Conservation (phyloP, 2,888 invertebrate genomes). For the Automeris io region DNA sequence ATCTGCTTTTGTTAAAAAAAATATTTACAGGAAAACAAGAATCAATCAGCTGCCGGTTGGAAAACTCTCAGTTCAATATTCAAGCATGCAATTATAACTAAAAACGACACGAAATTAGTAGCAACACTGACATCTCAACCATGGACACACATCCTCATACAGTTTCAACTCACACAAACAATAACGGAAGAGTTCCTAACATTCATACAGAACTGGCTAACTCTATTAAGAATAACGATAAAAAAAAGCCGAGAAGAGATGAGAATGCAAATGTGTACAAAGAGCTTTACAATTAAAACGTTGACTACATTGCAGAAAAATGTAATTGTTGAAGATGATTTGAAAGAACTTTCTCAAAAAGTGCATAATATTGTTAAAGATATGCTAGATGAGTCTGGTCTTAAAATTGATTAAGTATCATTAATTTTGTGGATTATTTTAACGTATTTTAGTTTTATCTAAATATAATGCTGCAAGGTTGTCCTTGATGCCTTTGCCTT, state of each 20-base stretch:
- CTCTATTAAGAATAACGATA: constrained; percentile 47
- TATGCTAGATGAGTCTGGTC: constrained; percentile 36
- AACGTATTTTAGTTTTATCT: too few species aligned
- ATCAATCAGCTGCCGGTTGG: constrained; percentile 56
- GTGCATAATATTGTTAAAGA: constrained; percentile 37
- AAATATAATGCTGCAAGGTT: too few species aligned
- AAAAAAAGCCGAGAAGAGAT: constrained; percentile 36
- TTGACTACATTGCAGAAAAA: constrained; percentile 42
- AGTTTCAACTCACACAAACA: constrained; percentile 58
- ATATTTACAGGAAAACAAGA: constrained; percentile 42
- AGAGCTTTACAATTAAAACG: constrained; percentile 51
- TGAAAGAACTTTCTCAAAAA: constrained; percentile 35
- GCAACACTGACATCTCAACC: constrained; percentile 56
- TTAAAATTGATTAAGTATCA: constrained; percentile 16
- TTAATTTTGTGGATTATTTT: too few species aligned
- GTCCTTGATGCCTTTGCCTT: too few species aligned
- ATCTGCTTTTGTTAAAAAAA: too few species aligned
- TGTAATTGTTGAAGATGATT: constrained; percentile 29
- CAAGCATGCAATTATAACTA: constrained; percentile 52
- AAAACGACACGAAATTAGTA: constrained; percentile 49
- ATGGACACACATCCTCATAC: constrained; percentile 58
- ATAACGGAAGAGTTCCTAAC: constrained; percentile 49
- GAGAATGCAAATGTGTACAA: constrained; percentile 35
- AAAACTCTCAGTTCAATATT: constrained; percentile 57
- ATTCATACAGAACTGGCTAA: constrained; percentile 55